Percentiles rank a stretch among this genome's conserved stretches.
These are phyloP conservation scores for Haliclystus octoradiatus DNA, from an alignment of 30 jellyfish, hydroid and myxozoan genomes.

Conservation along the genomic window DNA sequence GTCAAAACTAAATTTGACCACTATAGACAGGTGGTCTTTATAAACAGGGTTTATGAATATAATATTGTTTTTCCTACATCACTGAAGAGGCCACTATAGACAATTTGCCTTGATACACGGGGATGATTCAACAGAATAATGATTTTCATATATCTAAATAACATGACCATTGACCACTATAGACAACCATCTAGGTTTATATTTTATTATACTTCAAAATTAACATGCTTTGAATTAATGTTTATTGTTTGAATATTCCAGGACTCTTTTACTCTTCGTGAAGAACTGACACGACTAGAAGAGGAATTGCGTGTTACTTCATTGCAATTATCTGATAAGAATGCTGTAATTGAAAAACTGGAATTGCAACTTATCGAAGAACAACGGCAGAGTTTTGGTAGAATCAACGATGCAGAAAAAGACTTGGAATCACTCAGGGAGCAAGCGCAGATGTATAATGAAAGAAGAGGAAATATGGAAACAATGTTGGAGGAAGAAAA, in stretches of 20 bases:
- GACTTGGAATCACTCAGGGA: neutral
- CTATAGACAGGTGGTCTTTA: too few species aligned
- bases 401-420: neutral
- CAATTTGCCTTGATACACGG: too few species aligned
- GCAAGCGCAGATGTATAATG: slow-evolving; percentile 1
- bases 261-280: neutral
- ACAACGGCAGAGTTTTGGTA: neutral
- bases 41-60: too few species aligned
- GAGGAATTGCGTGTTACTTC: neutral
- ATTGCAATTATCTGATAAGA: slow-evolving; percentile 2
- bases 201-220: too few species aligned
- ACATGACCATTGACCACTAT: too few species aligned
- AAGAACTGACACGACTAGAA: neutral
- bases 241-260: neutral
- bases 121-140: too few species aligned
- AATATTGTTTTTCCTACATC: too few species aligned
- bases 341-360: neutral
- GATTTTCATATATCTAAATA: too few species aligned
- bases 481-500: neutral
- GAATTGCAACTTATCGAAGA: slow-evolving; percentile 3
- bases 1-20: too few species aligned
- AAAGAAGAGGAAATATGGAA: neutral
- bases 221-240: neutral
- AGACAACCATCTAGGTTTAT: too few species aligned
- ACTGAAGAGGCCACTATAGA: too few species aligned